A percentile compares a stretch with the other conserved stretches of the same genome.
These are phyloP conservation scores for Planiliza haematocheilus DNA, from an alignment of 2,113 vertebrate genomes.

Conservation along the genomic window DNA sequence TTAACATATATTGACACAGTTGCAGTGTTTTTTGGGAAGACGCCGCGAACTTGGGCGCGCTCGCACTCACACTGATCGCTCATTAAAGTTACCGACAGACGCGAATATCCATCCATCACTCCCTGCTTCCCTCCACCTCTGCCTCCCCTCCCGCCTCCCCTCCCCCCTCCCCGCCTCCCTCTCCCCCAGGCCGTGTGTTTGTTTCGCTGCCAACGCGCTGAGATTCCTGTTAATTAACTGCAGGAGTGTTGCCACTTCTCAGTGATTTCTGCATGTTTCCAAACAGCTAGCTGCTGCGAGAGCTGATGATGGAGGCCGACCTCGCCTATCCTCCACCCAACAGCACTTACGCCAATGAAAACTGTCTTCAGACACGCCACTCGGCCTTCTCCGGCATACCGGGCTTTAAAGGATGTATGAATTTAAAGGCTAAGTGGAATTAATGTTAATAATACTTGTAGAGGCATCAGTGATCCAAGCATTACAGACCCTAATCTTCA, in stretches of 20 bases:
- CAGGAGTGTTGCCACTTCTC: conserved; percentile 40
- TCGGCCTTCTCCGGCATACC: conserved; percentile 9
- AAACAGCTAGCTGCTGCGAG: conserved; percentile 41
- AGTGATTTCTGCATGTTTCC: conserved; percentile 24
- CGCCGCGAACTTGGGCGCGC: background rate
- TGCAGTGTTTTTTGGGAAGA: conserved; percentile 21
- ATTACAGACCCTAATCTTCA: conserved; percentile 50
- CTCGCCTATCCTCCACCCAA: background rate
- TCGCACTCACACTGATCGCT: conserved; percentile 39
- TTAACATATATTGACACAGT: conserved; percentile 29
- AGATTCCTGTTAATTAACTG: conserved; percentile 65
- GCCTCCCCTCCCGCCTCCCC: conserved; percentile 1
- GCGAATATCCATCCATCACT: conserved; percentile 51
- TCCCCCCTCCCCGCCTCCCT: conserved; percentile 11
- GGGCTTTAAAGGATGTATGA: conserved; percentile 20
- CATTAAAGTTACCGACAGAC: conserved; percentile 76
- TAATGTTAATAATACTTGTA: conserved; percentile 46
- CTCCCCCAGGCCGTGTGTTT: conserved; percentile 28
- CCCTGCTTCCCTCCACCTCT: conserved; percentile 11
- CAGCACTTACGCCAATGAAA: conserved; percentile 10
- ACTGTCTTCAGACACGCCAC: conserved; percentile 10
- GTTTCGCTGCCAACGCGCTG: conserved; percentile 31
- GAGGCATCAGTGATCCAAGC: conserved; percentile 24
- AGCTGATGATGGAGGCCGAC: conserved; percentile 5
- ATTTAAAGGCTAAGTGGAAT: conserved; percentile 57